Conservation (phyloP, 37 sponge, comb jelly and placozoan species). For the Oscarella lobularis region DNA sequence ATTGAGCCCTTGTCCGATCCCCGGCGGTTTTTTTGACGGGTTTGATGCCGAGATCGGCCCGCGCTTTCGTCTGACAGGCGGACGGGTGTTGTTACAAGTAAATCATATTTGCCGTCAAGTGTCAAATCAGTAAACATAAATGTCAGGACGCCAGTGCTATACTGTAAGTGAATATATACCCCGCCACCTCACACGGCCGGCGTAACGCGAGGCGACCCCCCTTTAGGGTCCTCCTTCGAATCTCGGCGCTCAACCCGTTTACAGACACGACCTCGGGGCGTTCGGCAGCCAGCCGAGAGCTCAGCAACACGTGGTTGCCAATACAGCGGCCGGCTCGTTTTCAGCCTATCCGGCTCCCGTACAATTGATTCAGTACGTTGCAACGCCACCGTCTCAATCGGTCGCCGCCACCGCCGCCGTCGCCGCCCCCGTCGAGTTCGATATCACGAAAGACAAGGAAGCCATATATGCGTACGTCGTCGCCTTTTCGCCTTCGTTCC, state of each 20-base stretch:
- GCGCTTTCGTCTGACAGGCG: neutral
- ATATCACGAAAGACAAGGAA: neutral
- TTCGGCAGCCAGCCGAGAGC: no score
- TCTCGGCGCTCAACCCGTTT: no score
- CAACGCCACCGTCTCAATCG: neutral
- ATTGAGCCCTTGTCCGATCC: neutral
- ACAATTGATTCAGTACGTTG: neutral
- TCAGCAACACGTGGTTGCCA: no score
- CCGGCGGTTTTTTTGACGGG: conserved; percentile 4
- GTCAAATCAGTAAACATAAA: conserved; percentile 1
- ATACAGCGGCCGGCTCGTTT: no score
- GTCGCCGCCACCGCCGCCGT: neutral
- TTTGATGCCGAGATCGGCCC: neutral
- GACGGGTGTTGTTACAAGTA: neutral
- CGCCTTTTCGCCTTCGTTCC: neutral
- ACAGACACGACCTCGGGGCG: no score
- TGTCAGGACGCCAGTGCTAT: neutral
- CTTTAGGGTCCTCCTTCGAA: no score
- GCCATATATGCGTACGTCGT: conserved; percentile 1
- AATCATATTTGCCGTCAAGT: conserved; percentile 1
- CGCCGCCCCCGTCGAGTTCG: neutral
- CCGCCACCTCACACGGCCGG: no score
- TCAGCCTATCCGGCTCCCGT: no score
- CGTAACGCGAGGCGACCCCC: no score
- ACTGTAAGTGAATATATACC: neutral